Evolutionary conservation across 2,888 invertebrate genomes (phyloP), one percentile per base, ranked within the genome.

Genomic region (Cephus nigrinus): DNA sequence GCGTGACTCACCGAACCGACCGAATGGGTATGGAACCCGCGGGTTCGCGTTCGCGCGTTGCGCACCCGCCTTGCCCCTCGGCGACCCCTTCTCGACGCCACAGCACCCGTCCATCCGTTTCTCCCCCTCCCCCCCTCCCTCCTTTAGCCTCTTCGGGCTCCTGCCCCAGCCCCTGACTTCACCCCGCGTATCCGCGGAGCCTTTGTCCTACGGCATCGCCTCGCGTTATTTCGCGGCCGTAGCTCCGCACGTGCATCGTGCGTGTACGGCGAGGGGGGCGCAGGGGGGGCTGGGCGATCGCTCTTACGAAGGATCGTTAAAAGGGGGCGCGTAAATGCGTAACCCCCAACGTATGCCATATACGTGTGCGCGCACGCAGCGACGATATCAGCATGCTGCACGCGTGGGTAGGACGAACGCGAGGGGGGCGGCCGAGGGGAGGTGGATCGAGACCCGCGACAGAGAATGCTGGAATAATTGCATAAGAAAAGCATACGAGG

Each of bases 1-100:
- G 90, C 91, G 91, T 91, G 91, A 91, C 91, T 91, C 91, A 90
- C 88, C 87, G 88, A 86, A 88, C 86, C 86, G 86, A 88, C 86
- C 87, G 87, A 87, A 87, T 86, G 86, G 86, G 85, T 84, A 81
- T 82, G 83, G 85, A 88, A 87, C 87, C 88, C 89, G 89, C 89
- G 89, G 40, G 88, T 89, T 89, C 90, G 88, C 89, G 90, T 87
- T 87, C 88, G 87, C 88, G 85, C 86, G 84, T 82, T 85, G 79
- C 81, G 68, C 78, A 76, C 79, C 77, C 79, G 69, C 68, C 78
- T 72, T 69, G 81, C 79, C 81, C 82, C 80, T 81, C 84, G 78
- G 78, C 69, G 80, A 69, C 78, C 82, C 74, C 76, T 75, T 76
- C 79, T 75, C 79, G 69, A 78, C 75, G 76, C 75, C 80, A 78